Percentiles rank a stretch among this genome's conserved stretches.
Evolutionary conservation across 1,140 invertebrate genomes (phyloP).

Genomic region (Cepaea nemoralis): DNA sequence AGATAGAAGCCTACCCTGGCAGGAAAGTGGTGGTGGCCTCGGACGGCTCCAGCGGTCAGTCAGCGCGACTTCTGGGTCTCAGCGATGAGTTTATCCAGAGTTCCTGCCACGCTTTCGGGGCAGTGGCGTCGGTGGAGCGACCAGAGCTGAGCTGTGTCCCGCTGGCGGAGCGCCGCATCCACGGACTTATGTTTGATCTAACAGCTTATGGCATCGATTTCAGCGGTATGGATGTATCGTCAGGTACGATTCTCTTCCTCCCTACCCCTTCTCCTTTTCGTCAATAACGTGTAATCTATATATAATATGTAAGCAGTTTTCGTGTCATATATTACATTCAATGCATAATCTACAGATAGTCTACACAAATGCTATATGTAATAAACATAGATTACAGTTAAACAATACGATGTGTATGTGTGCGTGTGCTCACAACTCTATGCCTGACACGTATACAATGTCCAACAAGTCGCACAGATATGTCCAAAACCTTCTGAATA

Average conservation of each 20-base stretch:
- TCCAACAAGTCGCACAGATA: no score
- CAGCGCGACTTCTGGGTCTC: conserved; percentile 61
- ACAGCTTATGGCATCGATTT: conserved; percentile 57
- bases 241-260: conserved; percentile 26
- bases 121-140: conserved; percentile 63
- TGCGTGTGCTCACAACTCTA: no score
- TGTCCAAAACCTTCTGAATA: no score
- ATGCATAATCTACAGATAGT: no score
- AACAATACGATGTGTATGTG: no score
- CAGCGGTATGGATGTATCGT: conserved; percentile 25
- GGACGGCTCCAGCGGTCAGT: conserved; percentile 61
- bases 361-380: no score
- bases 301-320: no score
- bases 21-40: conserved; percentile 62
- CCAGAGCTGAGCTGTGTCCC: conserved; percentile 59
- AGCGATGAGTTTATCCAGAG: conserved; percentile 64
- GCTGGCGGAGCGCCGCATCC: conserved; percentile 62
- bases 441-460: no score
- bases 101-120: conserved; percentile 63
- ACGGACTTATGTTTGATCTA: conserved; percentile 65
- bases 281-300: no score
- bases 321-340: no score
- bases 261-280: no score
- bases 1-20: conserved; percentile 55
- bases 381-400: no score